A percentile compares a stretch with the other conserved stretches of the same genome.
These are phyloP conservation scores for Bombycilla garrulus DNA, from an alignment of 2,113 vertebrate genomes.

Conservation along the genomic window DNA sequence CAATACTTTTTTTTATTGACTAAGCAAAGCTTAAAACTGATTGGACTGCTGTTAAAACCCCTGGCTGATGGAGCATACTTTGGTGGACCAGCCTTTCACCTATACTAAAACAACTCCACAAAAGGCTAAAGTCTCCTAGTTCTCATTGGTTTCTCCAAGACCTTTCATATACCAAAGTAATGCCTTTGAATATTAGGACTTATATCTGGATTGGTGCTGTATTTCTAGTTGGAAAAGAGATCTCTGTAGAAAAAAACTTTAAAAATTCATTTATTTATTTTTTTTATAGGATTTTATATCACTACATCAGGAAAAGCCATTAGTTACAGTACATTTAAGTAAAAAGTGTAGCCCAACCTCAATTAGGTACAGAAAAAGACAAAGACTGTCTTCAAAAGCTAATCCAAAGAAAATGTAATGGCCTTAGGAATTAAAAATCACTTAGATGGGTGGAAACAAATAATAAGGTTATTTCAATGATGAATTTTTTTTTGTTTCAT, in stretches of 20 bases:
- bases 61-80: neutral
- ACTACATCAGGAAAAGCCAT: neutral
- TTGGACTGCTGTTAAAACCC: neutral
- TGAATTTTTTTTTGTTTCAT: neutral
- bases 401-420: neutral
- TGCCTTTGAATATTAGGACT: neutral
- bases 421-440: neutral
- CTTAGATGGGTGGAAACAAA: neutral
- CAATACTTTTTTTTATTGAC: neutral
- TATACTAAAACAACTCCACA: neutral
- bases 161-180: neutral
- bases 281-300: neutral
- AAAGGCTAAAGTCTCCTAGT: neutral
- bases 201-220: neutral
- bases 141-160: neutral
- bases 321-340: neutral
- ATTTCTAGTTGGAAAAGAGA: neutral
- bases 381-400: neutral
- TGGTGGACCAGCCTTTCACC: fast-evolving
- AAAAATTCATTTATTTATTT: neutral
- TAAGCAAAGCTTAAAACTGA: neutral
- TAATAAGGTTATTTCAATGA: neutral
- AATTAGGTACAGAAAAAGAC: neutral
- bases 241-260: neutral
- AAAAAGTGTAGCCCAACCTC: neutral